phyloP scores from a whole-genome alignment of 2,797 vertebrate species.

The Sebastes taczanowskii region DNA sequence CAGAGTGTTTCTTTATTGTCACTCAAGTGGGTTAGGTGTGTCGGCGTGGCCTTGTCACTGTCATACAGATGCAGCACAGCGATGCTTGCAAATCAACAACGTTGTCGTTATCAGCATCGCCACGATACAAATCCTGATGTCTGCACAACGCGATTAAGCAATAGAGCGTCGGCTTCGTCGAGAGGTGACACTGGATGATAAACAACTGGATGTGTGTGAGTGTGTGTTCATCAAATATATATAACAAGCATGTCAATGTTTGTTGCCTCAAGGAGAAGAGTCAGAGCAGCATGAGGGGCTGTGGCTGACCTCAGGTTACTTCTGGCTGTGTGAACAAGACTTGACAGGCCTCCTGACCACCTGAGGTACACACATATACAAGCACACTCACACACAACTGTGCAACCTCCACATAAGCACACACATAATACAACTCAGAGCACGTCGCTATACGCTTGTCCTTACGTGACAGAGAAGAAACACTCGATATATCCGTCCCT shows the following conservation, averaged over 20 bases:
- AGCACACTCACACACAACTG: background rate
- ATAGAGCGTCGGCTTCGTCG: background rate
- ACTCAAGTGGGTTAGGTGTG: slow-evolving; percentile 27
- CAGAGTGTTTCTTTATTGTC: slow-evolving; percentile 21
- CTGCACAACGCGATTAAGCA: slow-evolving; percentile 37
- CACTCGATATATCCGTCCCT: slow-evolving; percentile 10
- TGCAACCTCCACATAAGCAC: background rate
- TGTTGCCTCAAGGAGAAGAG: slow-evolving; percentile 33
- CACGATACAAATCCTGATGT: slow-evolving; percentile 31
- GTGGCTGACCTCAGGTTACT: slow-evolving; percentile 32
- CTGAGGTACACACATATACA: background rate
- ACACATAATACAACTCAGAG: slow-evolving; percentile 2
- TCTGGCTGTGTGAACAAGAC: slow-evolving; percentile 47
- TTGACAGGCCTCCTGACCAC: slow-evolving; percentile 25
- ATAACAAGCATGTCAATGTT: slow-evolving; percentile 28
- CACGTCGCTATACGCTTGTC: background rate
- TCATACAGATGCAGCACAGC: slow-evolving; percentile 19
- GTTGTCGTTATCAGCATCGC: slow-evolving; percentile 16
- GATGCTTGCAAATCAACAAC: slow-evolving; percentile 25
- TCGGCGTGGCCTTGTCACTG: slow-evolving; percentile 38
- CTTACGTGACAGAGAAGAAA: slow-evolving; percentile 7
- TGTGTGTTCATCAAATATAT: slow-evolving; percentile 3
- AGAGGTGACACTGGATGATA: slow-evolving; percentile 36
- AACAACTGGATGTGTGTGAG: background rate
- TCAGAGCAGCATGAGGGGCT: slow-evolving; percentile 9